phyloP scores from a whole-genome alignment of 2,113 vertebrate genomes.

The Ovis canadensis region DNA sequence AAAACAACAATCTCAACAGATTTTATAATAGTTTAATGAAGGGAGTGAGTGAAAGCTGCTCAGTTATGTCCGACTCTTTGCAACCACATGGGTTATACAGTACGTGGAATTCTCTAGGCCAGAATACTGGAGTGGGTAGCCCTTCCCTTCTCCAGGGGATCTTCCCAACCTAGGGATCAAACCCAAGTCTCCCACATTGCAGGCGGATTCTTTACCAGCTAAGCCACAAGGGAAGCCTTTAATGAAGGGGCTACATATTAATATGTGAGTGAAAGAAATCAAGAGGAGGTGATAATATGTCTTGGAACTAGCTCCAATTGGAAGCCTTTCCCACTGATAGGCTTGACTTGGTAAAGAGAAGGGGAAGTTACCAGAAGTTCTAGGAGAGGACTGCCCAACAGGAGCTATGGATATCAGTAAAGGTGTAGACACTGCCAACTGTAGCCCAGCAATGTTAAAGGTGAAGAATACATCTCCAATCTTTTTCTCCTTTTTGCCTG shows the following conservation, averaged over 20 bases:
- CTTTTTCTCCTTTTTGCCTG: not conserved
- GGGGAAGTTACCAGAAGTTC: not conserved
- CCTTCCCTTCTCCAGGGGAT: not conserved
- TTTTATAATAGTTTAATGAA: not conserved
- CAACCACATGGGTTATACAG: not conserved
- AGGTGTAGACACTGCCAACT: not conserved
- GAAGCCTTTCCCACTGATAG: not conserved
- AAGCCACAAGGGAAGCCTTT: not conserved
- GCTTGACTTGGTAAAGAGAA: not conserved
- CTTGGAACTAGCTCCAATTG: not conserved
- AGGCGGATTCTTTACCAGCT: not conserved
- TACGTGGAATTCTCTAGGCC: not conserved
- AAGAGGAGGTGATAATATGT: not conserved
- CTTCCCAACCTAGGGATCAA: not conserved
- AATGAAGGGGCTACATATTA: not conserved
- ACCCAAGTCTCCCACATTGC: not conserved
- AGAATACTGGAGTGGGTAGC: not conserved
- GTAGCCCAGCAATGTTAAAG: not conserved
- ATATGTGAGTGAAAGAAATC: not conserved
- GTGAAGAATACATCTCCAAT: too few relatives aligned
- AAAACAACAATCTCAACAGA: not conserved
- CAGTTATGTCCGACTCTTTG: not conserved
- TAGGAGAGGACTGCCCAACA: fast-evolving
- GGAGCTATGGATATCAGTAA: not conserved
- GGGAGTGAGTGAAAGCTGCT: not conserved